Evolutionary conservation across 2,888 invertebrate species (phyloP), one percentile per base, ranked within the genome.

Genomic region (Scaptomyza cyrtandrae): DNA sequence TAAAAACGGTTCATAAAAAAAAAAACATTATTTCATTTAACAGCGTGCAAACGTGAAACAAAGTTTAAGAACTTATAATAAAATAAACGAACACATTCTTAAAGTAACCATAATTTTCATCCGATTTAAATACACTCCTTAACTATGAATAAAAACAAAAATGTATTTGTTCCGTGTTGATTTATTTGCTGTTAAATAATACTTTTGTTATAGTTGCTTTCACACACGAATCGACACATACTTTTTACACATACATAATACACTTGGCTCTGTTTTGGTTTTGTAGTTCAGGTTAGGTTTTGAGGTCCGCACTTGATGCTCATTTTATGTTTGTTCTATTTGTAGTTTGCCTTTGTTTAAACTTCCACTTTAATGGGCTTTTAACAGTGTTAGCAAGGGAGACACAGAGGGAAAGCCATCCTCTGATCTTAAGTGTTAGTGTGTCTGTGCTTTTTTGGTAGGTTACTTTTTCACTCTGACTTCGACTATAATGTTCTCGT

Each of bases 321-420:
- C 85, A 68, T 87, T 83, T 83, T 78, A 87, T 87, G 79, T 66
- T 81, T 61, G 72, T 86, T 78, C 80, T 87, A 84, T 84, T 83
- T 89, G 81, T 83, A 79, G 89, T 61, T 84, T 70, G 72, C 69
- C 67, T 83, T 86, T 79, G 69, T 79, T 88, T 80, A 85, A 75
- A 89, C 86, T 71, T 71, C 86, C 82, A 89, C 71, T 83, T 83
- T 89, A 83, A 83, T 89, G 88, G 85, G 58, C 82, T 71, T 81
- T 83, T 85, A 78, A 89, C 55, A 43, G 52, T 57, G 41, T 44
- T 16, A 55, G 70, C 14, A 9, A 27, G 57, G 13, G 41, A 73
- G 46, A 41, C 35, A 61, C 19, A 37, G 19, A 16, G 58, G 52
- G 35, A 44, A 59, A 64, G 45, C 59, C 59, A 71, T 64, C 50